These are phyloP conservation scores for Cirrhinus molitorella DNA, from an alignment of 2,797 vertebrate genomes.

Conservation along the genomic window DNA sequence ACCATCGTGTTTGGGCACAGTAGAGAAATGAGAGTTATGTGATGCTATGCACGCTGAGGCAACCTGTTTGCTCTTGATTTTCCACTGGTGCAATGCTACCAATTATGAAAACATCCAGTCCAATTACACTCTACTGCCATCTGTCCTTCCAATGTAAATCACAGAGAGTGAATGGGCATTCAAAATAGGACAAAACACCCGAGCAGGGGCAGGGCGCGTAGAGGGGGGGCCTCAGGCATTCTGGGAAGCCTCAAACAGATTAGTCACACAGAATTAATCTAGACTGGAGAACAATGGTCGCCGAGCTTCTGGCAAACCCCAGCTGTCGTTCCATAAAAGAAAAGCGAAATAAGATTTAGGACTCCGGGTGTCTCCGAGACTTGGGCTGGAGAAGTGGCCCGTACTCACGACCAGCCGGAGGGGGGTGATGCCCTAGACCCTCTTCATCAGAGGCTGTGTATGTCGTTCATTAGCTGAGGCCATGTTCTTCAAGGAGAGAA, in stretches of 20 bases:
- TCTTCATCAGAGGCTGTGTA: constrained; percentile 82
- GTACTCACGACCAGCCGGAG: constrained; percentile 81
- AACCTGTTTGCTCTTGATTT: constrained; percentile 53
- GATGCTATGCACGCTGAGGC: constrained; percentile 55
- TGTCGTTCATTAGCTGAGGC: constrained; percentile 77
- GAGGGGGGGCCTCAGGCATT: constrained; percentile 79
- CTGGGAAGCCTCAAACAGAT: constrained; percentile 97
- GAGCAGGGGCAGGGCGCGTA: constrained; percentile 38
- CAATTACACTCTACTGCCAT: constrained; percentile 74
- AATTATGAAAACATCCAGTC: constrained; percentile 71
- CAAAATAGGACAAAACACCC: constrained; percentile 65
- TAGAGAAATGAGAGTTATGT: constrained; percentile 37
- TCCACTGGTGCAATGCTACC: constrained; percentile 59
- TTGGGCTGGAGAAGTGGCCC: constrained; percentile 79
- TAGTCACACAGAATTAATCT: constrained; percentile 99
- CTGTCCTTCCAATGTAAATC: constrained; percentile 78
- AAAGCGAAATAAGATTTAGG: constrained; percentile 95
- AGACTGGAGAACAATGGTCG: constrained; percentile 90
- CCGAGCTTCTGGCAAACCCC: constrained; percentile 92
- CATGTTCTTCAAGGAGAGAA: constrained; percentile 63
- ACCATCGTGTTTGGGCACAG: neutral
- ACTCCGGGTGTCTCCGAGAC: constrained; percentile 84
- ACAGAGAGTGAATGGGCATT: constrained; percentile 69
- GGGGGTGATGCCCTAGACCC: constrained; percentile 56
- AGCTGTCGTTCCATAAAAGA: constrained; percentile 96